A percentile compares a stretch with the other conserved stretches of the same genome.
phyloP scores from a whole-genome alignment of 2,113 vertebrate species.

The Misgurnus anguillicaudatus region DNA sequence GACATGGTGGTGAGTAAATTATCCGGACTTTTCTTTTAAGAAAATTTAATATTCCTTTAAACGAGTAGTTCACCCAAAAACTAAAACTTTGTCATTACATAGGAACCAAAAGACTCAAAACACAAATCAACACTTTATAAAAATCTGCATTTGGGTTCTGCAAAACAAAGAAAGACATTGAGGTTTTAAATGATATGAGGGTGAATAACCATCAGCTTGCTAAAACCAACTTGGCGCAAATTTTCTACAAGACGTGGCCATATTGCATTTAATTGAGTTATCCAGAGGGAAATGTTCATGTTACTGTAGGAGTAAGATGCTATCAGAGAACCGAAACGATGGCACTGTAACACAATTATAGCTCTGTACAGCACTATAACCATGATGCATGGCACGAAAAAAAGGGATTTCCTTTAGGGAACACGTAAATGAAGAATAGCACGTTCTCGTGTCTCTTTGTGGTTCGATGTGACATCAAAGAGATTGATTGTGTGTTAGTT shows the following conservation, averaged over 20 bases:
- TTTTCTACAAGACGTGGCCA: neutral
- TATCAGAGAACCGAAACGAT: conserved; percentile 19
- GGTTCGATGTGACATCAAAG: conserved; percentile 36
- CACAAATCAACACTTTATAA: too few relatives aligned
- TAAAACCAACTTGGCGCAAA: neutral
- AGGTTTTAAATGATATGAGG: too few relatives aligned
- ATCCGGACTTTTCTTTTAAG: too few relatives aligned
- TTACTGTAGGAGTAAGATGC: conserved; percentile 19
- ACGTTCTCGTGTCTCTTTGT: neutral
- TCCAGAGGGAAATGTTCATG: conserved; percentile 7
- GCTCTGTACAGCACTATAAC: conserved; percentile 15
- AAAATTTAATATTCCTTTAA: too few relatives aligned
- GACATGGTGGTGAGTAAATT: too few relatives aligned
- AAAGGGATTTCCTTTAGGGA: conserved; percentile 22
- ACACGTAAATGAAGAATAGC: conserved; percentile 18
- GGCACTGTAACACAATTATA: conserved; percentile 26
- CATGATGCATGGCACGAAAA: neutral
- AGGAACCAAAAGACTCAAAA: too few relatives aligned
- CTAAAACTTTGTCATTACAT: too few relatives aligned
- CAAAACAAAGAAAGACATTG: too few relatives aligned
- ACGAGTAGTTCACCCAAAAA: too few relatives aligned
- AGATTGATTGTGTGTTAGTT: conserved; percentile 14
- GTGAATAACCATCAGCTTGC: neutral
- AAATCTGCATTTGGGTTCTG: too few relatives aligned
- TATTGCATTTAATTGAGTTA: conserved; percentile 29